Evolutionary conservation across 2,797 vertebrate genomes (phyloP).

Genomic region (Zalophus californianus): DNA sequence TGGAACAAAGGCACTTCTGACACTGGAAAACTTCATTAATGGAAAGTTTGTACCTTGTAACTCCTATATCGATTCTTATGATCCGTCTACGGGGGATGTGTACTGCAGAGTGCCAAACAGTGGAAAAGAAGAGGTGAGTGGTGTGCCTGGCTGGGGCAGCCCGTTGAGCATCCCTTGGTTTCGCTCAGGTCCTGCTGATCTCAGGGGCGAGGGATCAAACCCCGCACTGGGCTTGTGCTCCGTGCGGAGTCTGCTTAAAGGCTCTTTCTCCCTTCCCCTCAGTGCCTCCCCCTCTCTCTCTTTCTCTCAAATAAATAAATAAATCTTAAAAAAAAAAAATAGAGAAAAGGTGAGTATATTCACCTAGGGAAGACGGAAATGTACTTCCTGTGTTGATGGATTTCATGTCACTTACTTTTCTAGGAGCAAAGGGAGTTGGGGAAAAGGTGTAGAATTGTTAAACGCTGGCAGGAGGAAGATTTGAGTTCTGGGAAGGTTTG

Average conservation of each 20-base stretch:
- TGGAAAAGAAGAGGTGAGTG: constrained; percentile 93
- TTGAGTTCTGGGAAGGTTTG: not conserved
- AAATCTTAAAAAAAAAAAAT: not conserved
- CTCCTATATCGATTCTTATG: constrained; percentile 93
- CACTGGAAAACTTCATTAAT: constrained; percentile 95
- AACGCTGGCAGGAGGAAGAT: not conserved
- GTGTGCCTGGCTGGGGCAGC: not conserved
- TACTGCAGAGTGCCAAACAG: constrained; percentile 97
- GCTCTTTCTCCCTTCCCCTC: not conserved
- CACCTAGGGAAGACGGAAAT: not conserved
- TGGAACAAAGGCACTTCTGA: constrained; percentile 83
- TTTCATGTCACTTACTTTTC: not conserved
- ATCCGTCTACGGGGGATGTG: constrained; percentile 94
- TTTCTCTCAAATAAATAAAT: not conserved
- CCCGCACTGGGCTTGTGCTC: not conserved
- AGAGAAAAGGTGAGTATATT: constrained; percentile 90
- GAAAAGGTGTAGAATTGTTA: not conserved
- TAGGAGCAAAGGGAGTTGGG: not conserved
- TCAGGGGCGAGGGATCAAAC: not conserved
- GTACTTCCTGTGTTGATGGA: not conserved
- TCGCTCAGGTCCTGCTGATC: not conserved
- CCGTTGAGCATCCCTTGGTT: not conserved
- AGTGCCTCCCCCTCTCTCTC: not conserved
- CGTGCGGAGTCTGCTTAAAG: not conserved
- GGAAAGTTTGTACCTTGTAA: constrained; percentile 92